phyloP scores from a whole-genome alignment of 37 sponge, comb jelly and placozoan genomes.

The Lycopodina hypogea region DNA sequence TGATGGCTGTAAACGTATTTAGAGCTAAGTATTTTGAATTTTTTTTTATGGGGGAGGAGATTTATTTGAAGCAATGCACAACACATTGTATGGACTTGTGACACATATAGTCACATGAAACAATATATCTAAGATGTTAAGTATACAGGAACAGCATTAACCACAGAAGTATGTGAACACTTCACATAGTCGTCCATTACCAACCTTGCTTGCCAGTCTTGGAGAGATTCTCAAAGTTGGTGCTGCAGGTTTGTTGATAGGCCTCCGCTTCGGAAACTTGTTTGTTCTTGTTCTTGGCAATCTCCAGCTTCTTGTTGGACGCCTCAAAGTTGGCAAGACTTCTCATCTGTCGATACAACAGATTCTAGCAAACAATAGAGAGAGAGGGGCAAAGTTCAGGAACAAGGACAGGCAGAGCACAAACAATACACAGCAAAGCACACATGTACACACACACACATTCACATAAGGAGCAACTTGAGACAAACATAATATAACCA shows the following conservation, averaged over 20 bases:
- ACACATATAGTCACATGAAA: too few species aligned
- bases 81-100: too few species aligned
- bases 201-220: conserved; percentile 92
- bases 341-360: conserved; percentile 81
- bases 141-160: too few species aligned
- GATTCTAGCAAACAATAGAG: conserved; percentile 37
- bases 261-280: conserved; percentile 72
- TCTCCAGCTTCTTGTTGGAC: conserved; percentile 79
- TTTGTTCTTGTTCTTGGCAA: conserved; percentile 75
- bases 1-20: too few species aligned
- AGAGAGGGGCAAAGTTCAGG: not conserved
- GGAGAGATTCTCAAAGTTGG: conserved; percentile 81
- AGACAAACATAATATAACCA: too few species aligned
- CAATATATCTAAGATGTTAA: too few species aligned
- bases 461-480: too few species aligned
- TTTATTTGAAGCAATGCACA: too few species aligned
- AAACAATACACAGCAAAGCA: not conserved
- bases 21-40: too few species aligned
- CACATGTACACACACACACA: not conserved
- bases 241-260: conserved; percentile 55
- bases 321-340: conserved; percentile 77
- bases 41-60: too few species aligned
- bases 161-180: too few species aligned
- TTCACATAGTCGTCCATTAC: too few species aligned
- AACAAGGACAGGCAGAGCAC: not conserved